These are phyloP conservation scores for Corythaeola cristata DNA, from an alignment of 2,113 vertebrate species.

Conservation along the genomic window DNA sequence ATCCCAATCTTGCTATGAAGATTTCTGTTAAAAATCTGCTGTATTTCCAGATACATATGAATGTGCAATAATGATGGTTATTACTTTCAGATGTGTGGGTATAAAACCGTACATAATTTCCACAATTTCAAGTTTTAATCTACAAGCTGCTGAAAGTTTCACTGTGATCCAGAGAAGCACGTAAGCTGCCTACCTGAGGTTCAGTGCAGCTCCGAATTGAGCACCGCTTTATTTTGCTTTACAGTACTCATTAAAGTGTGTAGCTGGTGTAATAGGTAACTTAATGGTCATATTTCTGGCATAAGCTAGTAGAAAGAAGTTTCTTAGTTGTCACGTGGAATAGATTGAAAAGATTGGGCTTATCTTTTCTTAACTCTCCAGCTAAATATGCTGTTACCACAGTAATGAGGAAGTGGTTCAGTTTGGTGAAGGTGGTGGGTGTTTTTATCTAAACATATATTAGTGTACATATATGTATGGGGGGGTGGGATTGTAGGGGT, in stretches of 20 bases:
- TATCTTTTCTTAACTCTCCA: neutral
- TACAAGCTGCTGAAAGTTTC: neutral
- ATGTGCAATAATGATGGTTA: neutral
- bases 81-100: neutral
- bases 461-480: accelerated
- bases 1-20: neutral
- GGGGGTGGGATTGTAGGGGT: neutral
- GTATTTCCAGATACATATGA: neutral
- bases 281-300: neutral
- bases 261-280: neutral
- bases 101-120: neutral
- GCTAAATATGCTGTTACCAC: neutral
- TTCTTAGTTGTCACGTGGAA: neutral
- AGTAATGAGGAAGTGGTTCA: neutral
- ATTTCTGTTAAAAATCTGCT: neutral
- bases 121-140: neutral
- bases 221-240: neutral
- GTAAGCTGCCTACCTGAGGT: neutral
- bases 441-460: neutral
- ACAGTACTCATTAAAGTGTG: neutral
- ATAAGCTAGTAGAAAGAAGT: neutral
- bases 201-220: neutral
- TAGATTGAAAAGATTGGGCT: neutral
- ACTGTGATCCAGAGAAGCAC: neutral
- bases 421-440: neutral